Evolutionary conservation across 2,113 vertebrate species (phyloP).

Genomic region (Lagopus muta): DNA sequence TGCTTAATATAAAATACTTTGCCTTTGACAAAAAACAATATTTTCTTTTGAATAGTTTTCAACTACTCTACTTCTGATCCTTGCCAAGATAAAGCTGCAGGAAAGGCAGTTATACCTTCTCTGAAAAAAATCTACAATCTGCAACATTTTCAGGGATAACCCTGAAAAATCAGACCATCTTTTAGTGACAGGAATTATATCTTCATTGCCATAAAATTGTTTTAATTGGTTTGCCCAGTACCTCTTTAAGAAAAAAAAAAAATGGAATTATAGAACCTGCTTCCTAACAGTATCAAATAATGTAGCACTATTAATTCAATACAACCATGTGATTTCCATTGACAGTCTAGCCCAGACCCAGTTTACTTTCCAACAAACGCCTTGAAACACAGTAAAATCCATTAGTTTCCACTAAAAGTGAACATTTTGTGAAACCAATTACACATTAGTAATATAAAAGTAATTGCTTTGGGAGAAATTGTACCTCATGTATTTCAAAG

Average conservation of each 20-base stretch:
- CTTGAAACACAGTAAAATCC: background rate
- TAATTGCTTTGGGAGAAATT: background rate
- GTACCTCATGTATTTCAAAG: background rate
- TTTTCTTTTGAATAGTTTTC: background rate
- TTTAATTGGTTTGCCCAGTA: background rate
- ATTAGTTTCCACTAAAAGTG: background rate
- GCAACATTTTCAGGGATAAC: background rate
- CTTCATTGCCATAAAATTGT: background rate
- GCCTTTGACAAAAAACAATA: background rate
- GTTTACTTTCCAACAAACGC: background rate
- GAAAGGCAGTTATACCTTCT: background rate
- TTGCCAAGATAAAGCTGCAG: background rate
- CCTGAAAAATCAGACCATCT: background rate
- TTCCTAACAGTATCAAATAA: background rate
- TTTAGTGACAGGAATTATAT: background rate
- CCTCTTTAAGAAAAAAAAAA: background rate
- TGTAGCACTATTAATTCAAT: background rate
- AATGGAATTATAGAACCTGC: background rate
- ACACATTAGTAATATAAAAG: background rate
- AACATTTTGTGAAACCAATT: background rate
- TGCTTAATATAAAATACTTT: background rate
- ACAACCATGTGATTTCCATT: background rate
- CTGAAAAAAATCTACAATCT: constrained; percentile 8
- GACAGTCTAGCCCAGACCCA: background rate
- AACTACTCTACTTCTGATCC: background rate